A percentile compares a stretch with the other conserved stretches of the same genome.
Evolutionary conservation across 2,888 invertebrate genomes (phyloP).

Genomic region (Cynaeus angustus): DNA sequence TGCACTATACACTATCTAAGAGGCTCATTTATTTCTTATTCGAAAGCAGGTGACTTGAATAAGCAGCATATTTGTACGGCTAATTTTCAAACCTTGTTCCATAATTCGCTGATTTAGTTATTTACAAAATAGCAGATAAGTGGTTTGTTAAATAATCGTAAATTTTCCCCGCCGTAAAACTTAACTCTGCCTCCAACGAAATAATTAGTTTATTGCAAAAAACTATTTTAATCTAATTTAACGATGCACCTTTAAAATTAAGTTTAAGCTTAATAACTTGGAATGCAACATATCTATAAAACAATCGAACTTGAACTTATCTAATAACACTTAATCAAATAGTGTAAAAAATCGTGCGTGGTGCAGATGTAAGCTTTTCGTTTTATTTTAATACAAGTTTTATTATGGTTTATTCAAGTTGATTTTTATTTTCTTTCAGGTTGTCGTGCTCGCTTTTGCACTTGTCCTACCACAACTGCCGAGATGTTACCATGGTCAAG

Average conservation of each 20-base stretch:
- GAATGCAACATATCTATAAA: not conserved
- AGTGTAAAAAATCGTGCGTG: slow-evolving; percentile 17
- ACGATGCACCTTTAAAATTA: slow-evolving; percentile 2
- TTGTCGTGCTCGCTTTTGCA: slow-evolving; percentile 48
- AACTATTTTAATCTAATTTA: slow-evolving; percentile 9
- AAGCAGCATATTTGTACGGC: slow-evolving; percentile 12
- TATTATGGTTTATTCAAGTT: slow-evolving; percentile 48
- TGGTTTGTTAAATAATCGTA: slow-evolving; percentile 31
- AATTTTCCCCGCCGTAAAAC: not conserved
- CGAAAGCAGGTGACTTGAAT: not conserved
- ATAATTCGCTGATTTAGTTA: slow-evolving; percentile 24
- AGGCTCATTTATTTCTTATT: slow-evolving; percentile 6
- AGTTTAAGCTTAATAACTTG: not conserved
- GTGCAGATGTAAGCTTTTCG: slow-evolving; percentile 53
- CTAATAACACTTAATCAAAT: slow-evolving; percentile 32
- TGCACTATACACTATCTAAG: slow-evolving; percentile 4
- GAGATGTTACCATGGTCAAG: slow-evolving; percentile 57
- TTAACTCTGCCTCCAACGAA: not conserved
- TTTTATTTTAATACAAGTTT: slow-evolving; percentile 54
- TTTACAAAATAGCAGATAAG: slow-evolving; percentile 21
- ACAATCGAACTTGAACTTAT: slow-evolving; percentile 12
- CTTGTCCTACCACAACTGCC: slow-evolving; percentile 54
- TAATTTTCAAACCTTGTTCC: slow-evolving; percentile 19
- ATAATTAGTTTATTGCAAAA: slow-evolving; percentile 7
- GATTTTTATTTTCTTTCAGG: slow-evolving; percentile 51